Percentiles rank a stretch among this genome's conserved stretches.
Conservation (phyloP, 2,888 invertebrate species). For the Scotopteryx bipunctaria region DNA sequence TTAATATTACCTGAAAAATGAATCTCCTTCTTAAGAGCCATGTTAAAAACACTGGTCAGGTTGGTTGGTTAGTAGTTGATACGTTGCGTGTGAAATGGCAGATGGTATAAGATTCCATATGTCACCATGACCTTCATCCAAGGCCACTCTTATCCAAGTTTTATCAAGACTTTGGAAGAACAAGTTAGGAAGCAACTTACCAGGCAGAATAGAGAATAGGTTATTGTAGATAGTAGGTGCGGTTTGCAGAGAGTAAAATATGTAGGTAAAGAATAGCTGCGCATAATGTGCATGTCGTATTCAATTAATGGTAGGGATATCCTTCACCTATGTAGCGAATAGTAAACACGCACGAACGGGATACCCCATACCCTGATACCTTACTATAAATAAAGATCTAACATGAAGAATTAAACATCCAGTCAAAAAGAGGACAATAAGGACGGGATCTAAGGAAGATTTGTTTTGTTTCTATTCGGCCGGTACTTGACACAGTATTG, state of each 20-base stretch:
- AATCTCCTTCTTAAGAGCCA: too few species aligned
- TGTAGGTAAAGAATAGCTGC: background rate
- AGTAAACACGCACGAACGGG: too few species aligned
- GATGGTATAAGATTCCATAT: conserved; percentile 1
- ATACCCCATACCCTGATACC: too few species aligned
- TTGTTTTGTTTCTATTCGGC: too few species aligned
- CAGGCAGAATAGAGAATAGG: background rate
- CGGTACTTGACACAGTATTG: too few species aligned
- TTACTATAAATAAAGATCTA: too few species aligned
- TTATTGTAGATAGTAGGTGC: background rate
- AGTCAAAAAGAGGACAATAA: too few species aligned
- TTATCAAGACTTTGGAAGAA: conserved; percentile 5
- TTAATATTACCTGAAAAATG: conserved; percentile 2
- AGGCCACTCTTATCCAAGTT: conserved; percentile 3
- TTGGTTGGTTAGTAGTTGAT: background rate
- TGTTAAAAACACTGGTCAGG: too few species aligned
- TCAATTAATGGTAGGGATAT: background rate
- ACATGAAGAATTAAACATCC: too few species aligned
- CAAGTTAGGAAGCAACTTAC: background rate
- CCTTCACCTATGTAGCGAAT: too few species aligned
- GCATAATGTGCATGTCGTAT: background rate
- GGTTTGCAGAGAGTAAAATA: conserved; percentile 1
- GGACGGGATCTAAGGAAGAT: too few species aligned
- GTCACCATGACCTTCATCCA: conserved; percentile 14
- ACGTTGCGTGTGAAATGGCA: conserved; percentile 14